Base-by-base conservation (phyloP, 2,113 vertebrate genomes). In the Saiga tatarica region DNA sequence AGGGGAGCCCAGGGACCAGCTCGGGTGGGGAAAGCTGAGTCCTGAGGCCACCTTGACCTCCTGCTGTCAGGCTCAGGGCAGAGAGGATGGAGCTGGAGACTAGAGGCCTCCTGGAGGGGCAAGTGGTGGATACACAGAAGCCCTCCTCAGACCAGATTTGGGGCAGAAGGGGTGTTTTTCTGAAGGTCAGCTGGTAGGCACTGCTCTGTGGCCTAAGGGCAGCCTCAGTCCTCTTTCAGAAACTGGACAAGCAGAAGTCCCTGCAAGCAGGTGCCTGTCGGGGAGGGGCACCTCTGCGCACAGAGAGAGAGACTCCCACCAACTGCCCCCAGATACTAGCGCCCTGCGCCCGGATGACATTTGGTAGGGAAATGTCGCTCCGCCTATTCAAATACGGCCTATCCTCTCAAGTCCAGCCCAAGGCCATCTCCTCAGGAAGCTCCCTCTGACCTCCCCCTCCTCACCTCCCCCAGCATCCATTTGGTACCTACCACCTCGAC, bases 241-340 rank as follows among this genome's bases (percentile, higher is more conserved):
- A 71, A 39, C 57, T n/a, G 17, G 90, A 85, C 89, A 88, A 87
- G 76, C 36, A 90, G 62, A 92, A 89, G 60, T 97, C 79, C 88
- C 84, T 82, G 47, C 17, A 93, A 95, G 93, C 82, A 62, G 62
- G 28, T 28, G 1, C 23, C 17, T 11, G 50, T 47, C 28, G 26
- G 39, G 55, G 52, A 71, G 10, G 45, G 57, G 19, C 19, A 15
- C 26, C 84, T 26, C 59, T 10, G 42, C 10, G 26, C 87, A 39
- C 30, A 74, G 23, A 14, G 4, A 45, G 82, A 39, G 10, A 45
- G 76, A 39, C 59, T 67, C 71, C 36, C 9, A 28, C 21, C 2
- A 3, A 47, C 5, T 3, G 33, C 11, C 91, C 55, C 45, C 17
- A 42, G 28, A 85, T 15, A 16, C 62, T 6, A 23, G 26, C 3